Evolutionary conservation across 2,113 vertebrate genomes (phyloP), one percentile per base, ranked within the genome.

Genomic region (Apus apus): DNA sequence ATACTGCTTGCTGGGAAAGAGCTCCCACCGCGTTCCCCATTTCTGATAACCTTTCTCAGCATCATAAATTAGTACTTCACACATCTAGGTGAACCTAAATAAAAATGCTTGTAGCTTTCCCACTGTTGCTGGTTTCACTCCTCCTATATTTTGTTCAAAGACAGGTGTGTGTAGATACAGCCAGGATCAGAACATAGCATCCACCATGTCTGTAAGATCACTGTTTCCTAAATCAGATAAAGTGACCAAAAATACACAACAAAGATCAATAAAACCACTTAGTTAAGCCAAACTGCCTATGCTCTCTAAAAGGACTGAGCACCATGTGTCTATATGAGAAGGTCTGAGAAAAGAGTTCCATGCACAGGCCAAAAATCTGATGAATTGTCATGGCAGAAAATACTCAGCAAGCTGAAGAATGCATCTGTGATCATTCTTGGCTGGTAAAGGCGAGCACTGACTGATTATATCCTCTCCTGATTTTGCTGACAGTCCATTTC

Each of bases 121-220:
- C 10, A 7, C 22, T 0, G 0, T 11, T n/a, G 8, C 54, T 36
- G 11, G 13, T 66, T 19, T 29, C 11, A 7, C 2, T 57, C 27
- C 1, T 5, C 15, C 20, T 51, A 9, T 3, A 1, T 36, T 75
- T 86, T 45, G 27, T 82, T 50, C 14, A 15, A 21, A 45, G 32
- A 51, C 58, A 30, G 46, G 16, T 67, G 7, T 2, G 0, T 11
- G 2, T 26, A 21, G n/a, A 6, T 29, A n/a, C 32, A 34, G n/a
- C 32, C 54, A 21, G 26, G 60, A 54, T 83, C 8, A 45, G n/a
- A 56, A 43, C 2, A 0, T 29, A 36, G 1, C 13, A 46, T 36
- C 51, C 36, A 16, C 36, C 8, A 1, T 4, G 4, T 50, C 13
- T 67, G 3, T 29, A 43, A 53, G 9, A 75, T 11, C 13, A 25